Evolutionary conservation across 2,113 vertebrate genomes (phyloP).

Genomic region (Lepus timidus): DNA sequence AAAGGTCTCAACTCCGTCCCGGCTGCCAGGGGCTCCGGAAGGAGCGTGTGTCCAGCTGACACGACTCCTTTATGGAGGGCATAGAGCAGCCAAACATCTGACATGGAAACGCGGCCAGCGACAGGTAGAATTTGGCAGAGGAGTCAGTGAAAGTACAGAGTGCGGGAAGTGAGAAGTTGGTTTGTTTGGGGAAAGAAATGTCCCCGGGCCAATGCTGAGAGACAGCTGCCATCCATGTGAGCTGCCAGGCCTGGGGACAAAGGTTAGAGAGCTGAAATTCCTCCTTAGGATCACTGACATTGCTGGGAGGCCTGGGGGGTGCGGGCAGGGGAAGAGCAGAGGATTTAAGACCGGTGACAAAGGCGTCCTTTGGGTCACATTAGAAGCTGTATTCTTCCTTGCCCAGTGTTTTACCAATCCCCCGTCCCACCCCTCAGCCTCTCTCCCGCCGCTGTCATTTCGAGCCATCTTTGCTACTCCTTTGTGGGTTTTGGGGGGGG

Average conservation of each 20-base stretch:
- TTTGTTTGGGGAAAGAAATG: slow-evolving; percentile 72
- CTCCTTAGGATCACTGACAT: slow-evolving; percentile 30
- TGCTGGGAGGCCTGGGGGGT: background rate
- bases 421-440: background rate
- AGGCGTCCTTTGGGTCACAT: background rate
- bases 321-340: background rate
- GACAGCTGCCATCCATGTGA: slow-evolving; percentile 55
- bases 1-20: background rate
- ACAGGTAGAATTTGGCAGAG: slow-evolving; percentile 75
- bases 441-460: background rate
- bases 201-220: slow-evolving; percentile 58
- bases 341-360: background rate
- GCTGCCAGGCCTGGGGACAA: slow-evolving; percentile 71
- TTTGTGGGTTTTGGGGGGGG: no score
- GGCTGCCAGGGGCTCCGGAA: background rate
- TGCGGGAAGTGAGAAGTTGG: slow-evolving; percentile 60
- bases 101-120: slow-evolving; percentile 61
- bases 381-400: background rate
- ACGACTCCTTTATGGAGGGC: slow-evolving; percentile 53
- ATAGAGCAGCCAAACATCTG: slow-evolving; percentile 63
- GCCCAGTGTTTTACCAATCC: background rate
- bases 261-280: slow-evolving; percentile 77
- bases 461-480: background rate
- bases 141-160: slow-evolving; percentile 60
- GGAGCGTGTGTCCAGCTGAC: slow-evolving; percentile 60